phyloP scores from a whole-genome alignment of 53 echinoderm and acorn worm genomes.

The Holothuria scabra region DNA sequence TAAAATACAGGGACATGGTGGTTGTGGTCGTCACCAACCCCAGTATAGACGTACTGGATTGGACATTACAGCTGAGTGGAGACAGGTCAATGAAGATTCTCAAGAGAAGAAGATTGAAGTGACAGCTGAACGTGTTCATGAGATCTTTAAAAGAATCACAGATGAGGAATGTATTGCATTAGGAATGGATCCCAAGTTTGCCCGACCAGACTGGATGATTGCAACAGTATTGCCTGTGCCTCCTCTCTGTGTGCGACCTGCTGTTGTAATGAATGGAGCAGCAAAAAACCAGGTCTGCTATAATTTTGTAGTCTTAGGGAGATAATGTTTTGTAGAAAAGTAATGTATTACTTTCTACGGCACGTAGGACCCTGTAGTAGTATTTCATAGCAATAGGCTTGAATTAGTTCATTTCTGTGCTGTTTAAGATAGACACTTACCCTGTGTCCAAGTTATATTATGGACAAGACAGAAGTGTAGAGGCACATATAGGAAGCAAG shows the following conservation, averaged over 20 bases:
- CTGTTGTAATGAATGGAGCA: slow-evolving; percentile 91
- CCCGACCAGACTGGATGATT: slow-evolving; percentile 99
- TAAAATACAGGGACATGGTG: slow-evolving; percentile 84
- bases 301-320: too few relatives aligned
- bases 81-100: slow-evolving; percentile 94
- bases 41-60: slow-evolving; percentile 86
- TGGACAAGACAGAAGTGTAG: too few relatives aligned
- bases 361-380: too few relatives aligned
- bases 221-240: slow-evolving; percentile 94
- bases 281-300: slow-evolving; percentile 87
- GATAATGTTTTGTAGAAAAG: too few relatives aligned
- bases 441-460: too few relatives aligned
- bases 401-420: too few relatives aligned
- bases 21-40: slow-evolving; percentile 98
- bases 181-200: slow-evolving; percentile 93
- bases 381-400: too few relatives aligned
- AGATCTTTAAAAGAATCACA: slow-evolving; percentile 95
- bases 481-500: too few relatives aligned
- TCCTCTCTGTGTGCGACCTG: slow-evolving; percentile 86
- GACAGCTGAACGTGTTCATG: slow-evolving; percentile 87
- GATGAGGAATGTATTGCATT: slow-evolving; percentile 91
- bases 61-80: slow-evolving; percentile 95
- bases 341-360: too few relatives aligned
- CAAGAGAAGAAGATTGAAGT: slow-evolving; percentile 94
- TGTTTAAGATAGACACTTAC: too few relatives aligned